phyloP scores from a whole-genome alignment of 2,888 invertebrate genomes.

The Cephus spinipes region DNA sequence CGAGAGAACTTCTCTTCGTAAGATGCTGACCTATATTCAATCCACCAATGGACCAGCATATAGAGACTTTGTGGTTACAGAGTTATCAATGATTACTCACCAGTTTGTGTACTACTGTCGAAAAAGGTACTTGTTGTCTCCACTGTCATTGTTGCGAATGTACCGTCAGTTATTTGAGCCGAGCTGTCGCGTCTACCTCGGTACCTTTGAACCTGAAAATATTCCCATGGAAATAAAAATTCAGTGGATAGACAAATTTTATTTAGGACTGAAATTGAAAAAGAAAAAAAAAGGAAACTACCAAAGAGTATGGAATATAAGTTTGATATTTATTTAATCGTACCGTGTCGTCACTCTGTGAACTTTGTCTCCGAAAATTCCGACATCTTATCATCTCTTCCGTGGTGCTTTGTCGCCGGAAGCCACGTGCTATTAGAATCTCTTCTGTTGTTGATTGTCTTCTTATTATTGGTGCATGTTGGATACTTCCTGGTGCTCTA shows the following conservation, averaged over 20 bases:
- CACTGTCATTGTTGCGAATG: slow-evolving; percentile 92
- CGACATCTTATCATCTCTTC: slow-evolving; percentile 94
- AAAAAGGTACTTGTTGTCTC: slow-evolving; percentile 93
- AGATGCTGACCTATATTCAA: neutral
- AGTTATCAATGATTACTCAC: slow-evolving; percentile 70
- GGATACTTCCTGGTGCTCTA: slow-evolving; percentile 65
- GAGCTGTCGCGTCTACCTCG: slow-evolving; percentile 85
- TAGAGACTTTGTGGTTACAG: neutral
- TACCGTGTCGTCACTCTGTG: slow-evolving; percentile 85
- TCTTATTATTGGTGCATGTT: slow-evolving; percentile 76
- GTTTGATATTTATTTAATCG: neutral
- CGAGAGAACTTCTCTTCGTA: neutral
- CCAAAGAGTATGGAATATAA: neutral
- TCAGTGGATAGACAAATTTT: neutral
- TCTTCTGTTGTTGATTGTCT: slow-evolving; percentile 93
- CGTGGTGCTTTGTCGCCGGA: slow-evolving; percentile 89
- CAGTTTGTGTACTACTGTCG: slow-evolving; percentile 93
- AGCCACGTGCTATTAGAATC: slow-evolving; percentile 89
- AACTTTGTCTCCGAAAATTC: slow-evolving; percentile 90
- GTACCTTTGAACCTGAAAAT: slow-evolving; percentile 61
- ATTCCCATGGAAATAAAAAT: neutral
- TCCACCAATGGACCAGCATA: neutral
- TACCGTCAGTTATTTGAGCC: slow-evolving; percentile 92
- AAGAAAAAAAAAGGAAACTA: neutral
- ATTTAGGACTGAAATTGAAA: neutral